Base-by-base conservation (phyloP, 2,113 vertebrate genomes). In the Bubo blakistoni region DNA sequence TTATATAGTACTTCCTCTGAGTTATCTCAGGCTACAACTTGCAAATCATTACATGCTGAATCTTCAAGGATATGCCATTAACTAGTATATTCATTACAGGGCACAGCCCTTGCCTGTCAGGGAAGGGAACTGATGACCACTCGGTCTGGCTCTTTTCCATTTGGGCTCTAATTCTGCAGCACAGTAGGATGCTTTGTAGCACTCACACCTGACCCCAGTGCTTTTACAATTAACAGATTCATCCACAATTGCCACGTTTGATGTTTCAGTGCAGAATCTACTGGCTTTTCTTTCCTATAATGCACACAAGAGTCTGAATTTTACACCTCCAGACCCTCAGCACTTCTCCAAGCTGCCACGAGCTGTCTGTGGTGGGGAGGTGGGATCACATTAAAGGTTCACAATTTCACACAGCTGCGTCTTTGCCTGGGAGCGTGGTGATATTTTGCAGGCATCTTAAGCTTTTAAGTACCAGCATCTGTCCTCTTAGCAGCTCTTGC, bases 361-460 rank as follows among this genome's bases (percentile, higher is more conserved):
- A 89, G 66, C 81, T 82, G 66, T 81, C 81, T 97, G 89, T 15
- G 54, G 69, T 38, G 6, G 49, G 62, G 86, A 97, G 91, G 84
- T 94, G 88, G 88, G 87, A 96, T 93, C 90, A 93, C 9, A 9
- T 87, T 91, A 93, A 97, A 97, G 78, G 94, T 96, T 97, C 88
- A 40, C 54, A 72, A 88, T 95, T 97, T 97, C 95, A 96, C 95
- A 95, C 92, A 91, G 88, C 94, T 92, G 89, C 40, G 29, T 84
- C 95, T 97, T 92, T 93, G 81, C 92, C 81, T 86, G 71, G 36
- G 63, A 97, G 54, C 3, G 0, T 0, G 3, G 63, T 18, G 67
- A 94, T 95, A 89, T 92, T 93, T 93, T 62, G 40, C 97, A 95
- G 78, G 54, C 95, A 95, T 63, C 49, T 82, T 83, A 86, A 63